Conservation (phyloP, 2,797 vertebrate genomes). For the Hipposideros larvatus region DNA sequence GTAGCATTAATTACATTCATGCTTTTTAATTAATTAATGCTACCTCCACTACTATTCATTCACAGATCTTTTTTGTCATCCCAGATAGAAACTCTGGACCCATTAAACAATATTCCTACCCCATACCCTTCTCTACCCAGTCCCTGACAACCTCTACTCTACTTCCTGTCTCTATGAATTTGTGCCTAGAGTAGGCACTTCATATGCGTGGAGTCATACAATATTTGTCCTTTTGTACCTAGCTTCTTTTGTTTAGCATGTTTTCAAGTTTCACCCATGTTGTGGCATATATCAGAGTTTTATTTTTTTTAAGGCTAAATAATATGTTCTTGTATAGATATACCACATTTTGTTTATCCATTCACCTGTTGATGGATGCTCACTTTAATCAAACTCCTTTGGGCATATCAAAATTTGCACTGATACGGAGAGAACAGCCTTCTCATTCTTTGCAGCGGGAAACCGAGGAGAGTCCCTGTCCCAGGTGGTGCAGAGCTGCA, state of each 20-base stretch:
- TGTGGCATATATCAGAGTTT: not conserved
- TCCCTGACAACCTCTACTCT: not conserved
- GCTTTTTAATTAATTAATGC: no score
- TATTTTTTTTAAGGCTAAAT: not conserved
- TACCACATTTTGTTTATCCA: not conserved
- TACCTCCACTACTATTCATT: not conserved
- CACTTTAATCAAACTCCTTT: slow-evolving; percentile 85
- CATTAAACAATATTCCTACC: not conserved
- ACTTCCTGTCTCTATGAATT: not conserved
- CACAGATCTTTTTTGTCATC: not conserved
- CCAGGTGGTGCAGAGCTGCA: no score
- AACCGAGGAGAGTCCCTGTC: slow-evolving; percentile 69
- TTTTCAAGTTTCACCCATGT: not conserved
- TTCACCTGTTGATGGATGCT: not conserved
- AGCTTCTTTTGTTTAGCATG: not conserved
- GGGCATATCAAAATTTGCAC: slow-evolving; percentile 86
- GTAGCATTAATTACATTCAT: not conserved
- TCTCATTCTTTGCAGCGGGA: slow-evolving; percentile 86
- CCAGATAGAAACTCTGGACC: not conserved
- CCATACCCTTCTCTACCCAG: not conserved
- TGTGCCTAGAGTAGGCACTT: not conserved
- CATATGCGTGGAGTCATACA: no score
- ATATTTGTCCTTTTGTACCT: not conserved
- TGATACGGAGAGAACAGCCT: slow-evolving; percentile 87
- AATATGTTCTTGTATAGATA: not conserved